phyloP scores from a whole-genome alignment of 2,797 vertebrate species.

The Tapera naevia region DNA sequence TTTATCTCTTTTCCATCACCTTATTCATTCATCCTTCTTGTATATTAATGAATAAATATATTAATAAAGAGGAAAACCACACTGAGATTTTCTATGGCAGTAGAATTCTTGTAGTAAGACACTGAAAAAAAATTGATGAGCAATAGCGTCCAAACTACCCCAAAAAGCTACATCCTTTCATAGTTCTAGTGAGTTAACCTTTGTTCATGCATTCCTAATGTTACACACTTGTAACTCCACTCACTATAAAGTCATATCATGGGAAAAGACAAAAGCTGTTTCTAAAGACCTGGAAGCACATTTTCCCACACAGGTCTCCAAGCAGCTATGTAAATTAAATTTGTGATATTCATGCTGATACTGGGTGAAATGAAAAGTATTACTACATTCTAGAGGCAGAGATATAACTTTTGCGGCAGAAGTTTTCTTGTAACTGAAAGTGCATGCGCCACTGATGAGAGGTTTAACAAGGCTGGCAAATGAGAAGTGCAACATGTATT shows the following conservation, averaged over 20 bases:
- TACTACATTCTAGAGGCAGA: background rate
- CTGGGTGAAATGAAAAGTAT: background rate
- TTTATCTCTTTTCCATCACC: background rate
- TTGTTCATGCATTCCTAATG: background rate
- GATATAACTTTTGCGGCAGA: background rate
- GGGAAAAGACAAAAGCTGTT: background rate
- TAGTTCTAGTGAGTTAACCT: background rate
- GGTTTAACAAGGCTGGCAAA: conserved; percentile 14
- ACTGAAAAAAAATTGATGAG: background rate
- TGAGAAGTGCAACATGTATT: background rate
- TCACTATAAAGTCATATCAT: background rate
- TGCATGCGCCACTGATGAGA: background rate
- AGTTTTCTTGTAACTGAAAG: background rate
- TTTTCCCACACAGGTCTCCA: background rate
- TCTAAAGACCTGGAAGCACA: background rate
- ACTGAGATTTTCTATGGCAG: background rate
- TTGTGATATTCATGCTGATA: background rate
- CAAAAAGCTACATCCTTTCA: background rate
- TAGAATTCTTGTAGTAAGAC: background rate
- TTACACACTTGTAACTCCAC: background rate
- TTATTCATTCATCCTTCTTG: background rate
- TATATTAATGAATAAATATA: background rate
- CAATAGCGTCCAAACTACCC: background rate
- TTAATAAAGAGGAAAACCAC: background rate
- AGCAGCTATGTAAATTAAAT: background rate